Evolutionary conservation across 2,113 vertebrate species (phyloP), one percentile per base, ranked within the genome.

Genomic region (Chrysemys picta): DNA sequence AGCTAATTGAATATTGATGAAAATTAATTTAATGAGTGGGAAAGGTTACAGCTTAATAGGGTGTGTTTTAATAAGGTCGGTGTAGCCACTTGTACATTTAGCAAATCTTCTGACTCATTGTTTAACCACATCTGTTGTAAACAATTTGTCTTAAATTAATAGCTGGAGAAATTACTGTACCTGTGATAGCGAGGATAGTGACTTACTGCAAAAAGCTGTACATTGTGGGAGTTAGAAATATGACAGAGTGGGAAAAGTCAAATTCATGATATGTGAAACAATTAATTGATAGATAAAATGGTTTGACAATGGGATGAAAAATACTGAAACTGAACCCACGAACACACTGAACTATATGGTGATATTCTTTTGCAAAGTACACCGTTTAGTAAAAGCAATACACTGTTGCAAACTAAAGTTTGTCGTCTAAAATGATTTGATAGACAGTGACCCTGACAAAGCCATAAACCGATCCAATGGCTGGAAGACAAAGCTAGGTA

Each of bases 331-430:
- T 88, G 94, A 81, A 57, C 82, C 47, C 19, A 80, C 85, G 2
- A 52, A 52, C 95, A 75, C 91, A 31, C n/a, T 16, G 2, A 89
- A 88, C 94, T 89, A 94, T 92, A 38, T 4, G 57, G 14, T 65
- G 45, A 82, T 91, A 89, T 97, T 95, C 56, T 95, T 90, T 98
- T 97, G 90, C 96, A 82, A 87, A 69, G 78, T 80, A 57, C 85
- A 86, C 56, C 65, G 87, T 88, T 82, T 91, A 96, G 89, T 95
- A 95, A 97, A 94, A 94, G 82, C 21, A 90, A 97, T 95, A 59
- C 0, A n/a, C 50, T 89, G 90, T 80, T 96, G 50, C 90, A 89
- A 0, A n/a, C 72, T 87, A 92, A 92, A 62, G 27, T 75, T 90
- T 89, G 93, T 92, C 54, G 69, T 24, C 54, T 82, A 92, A 89